Percentiles rank a stretch among this genome's conserved stretches.
These are phyloP conservation scores for Drosophila dunni DNA, from an alignment of 1,140 invertebrate genomes.

Conservation along the genomic window DNA sequence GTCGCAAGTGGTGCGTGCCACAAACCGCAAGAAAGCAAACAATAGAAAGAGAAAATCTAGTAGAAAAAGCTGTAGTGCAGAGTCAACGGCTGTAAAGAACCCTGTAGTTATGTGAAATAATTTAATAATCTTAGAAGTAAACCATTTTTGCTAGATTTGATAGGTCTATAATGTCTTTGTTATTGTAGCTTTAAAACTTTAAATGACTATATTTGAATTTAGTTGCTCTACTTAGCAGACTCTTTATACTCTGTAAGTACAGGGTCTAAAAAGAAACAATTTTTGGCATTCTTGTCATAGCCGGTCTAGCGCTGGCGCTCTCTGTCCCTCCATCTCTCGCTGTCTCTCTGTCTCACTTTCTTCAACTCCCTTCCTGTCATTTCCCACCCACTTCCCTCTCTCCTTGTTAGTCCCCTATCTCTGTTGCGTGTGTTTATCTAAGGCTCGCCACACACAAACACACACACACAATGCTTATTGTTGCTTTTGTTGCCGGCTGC, in stretches of 20 bases:
- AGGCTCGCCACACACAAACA: slow-evolving; percentile 45
- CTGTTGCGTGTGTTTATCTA: slow-evolving; percentile 72
- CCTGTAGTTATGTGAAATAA: too few relatives aligned
- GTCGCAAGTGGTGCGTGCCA: slow-evolving; percentile 39
- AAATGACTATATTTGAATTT: too few relatives aligned
- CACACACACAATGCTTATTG: slow-evolving; percentile 66
- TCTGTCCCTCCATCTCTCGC: background rate
- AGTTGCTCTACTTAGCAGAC: too few relatives aligned
- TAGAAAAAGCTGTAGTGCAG: too few relatives aligned
- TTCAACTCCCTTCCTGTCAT: too few relatives aligned
- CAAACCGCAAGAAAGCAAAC: slow-evolving; percentile 24
- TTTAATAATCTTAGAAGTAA: too few relatives aligned
- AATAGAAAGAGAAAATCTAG: background rate
- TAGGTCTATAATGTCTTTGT: too few relatives aligned
- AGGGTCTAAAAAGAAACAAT: slow-evolving; percentile 23
- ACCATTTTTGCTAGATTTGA: too few relatives aligned
- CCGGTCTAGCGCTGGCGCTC: too few relatives aligned
- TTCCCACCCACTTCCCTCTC: background rate
- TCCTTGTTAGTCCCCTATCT: background rate
- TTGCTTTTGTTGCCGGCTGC: slow-evolving; percentile 58
- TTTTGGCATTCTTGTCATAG: slow-evolving; percentile 46
- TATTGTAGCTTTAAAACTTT: too few relatives aligned
- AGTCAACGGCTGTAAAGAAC: too few relatives aligned
- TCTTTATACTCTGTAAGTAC: too few relatives aligned
- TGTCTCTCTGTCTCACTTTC: background rate